These are phyloP conservation scores for Meiosimyza decipiens DNA, from an alignment of 2,888 invertebrate species.

Conservation along the genomic window DNA sequence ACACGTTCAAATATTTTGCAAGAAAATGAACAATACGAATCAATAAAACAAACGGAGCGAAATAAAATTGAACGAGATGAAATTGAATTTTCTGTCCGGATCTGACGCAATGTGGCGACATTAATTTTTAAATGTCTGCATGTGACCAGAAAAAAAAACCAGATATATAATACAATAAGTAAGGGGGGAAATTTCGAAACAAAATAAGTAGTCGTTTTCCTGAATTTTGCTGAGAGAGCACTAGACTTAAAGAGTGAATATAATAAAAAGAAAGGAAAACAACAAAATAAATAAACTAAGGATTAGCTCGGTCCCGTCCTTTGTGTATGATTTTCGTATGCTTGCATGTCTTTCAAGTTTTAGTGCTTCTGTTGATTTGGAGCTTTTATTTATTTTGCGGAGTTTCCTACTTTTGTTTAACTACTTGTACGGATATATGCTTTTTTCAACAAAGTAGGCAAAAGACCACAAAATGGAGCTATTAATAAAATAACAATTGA, in stretches of 20 bases:
- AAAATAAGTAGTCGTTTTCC: background rate
- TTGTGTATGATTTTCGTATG: conserved; percentile 10
- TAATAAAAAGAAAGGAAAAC: background rate
- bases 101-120: conserved; percentile 27
- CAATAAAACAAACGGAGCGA: background rate
- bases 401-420: conserved; percentile 2
- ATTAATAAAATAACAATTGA: too few species aligned
- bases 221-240: background rate
- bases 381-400: background rate
- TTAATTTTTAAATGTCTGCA: conserved; percentile 23
- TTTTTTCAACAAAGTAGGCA: too few species aligned
- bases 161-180: background rate
- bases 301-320: conserved; percentile 4
- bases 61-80: conserved; percentile 20
- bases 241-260: background rate
- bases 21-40: too few species aligned
- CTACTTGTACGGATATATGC: background rate
- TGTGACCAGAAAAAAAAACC: conserved; percentile 3
- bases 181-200: background rate
- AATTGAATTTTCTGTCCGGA: conserved; percentile 28
- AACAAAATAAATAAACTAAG: conserved; percentile 9
- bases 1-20: too few species aligned
- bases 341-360: conserved; percentile 3
- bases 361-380: background rate
- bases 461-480: too few species aligned